phyloP scores from a whole-genome alignment of 2,888 invertebrate genomes.

The Scaptodrosophila latifasciaeformis region DNA sequence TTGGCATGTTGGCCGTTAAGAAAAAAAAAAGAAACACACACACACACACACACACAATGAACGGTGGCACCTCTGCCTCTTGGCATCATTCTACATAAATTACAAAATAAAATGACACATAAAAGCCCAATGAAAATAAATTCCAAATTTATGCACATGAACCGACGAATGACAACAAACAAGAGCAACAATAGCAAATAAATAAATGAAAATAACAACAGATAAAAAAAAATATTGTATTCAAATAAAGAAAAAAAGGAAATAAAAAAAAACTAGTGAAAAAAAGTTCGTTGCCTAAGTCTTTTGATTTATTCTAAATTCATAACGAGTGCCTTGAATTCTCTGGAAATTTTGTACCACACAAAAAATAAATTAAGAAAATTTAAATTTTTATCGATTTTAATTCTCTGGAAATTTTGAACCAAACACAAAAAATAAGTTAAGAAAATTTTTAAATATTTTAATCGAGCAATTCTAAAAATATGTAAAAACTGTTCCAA shows the following conservation, averaged over 20 bases:
- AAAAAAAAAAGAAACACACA: constrained; percentile 5
- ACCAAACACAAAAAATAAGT: constrained; percentile 8
- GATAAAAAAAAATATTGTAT: too few species aligned
- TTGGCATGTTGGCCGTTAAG: constrained; percentile 10
- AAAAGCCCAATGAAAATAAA: constrained; percentile 35
- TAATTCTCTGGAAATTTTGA: too few species aligned
- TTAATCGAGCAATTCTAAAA: too few species aligned
- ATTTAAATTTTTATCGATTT: too few species aligned
- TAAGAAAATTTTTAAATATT: too few species aligned
- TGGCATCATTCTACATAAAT: constrained; percentile 35
- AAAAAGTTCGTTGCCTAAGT: constrained; percentile 43
- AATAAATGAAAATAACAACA: constrained; percentile 12
- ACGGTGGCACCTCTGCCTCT: constrained; percentile 1
- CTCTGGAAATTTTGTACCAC: neutral
- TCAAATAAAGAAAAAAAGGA: constrained; percentile 26
- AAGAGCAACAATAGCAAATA: constrained; percentile 13
- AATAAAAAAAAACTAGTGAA: neutral
- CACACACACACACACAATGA: neutral
- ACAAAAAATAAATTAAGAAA: too few species aligned
- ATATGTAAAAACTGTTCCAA: too few species aligned
- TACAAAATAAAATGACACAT: constrained; percentile 31
- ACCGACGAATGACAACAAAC: neutral
- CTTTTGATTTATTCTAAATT: constrained; percentile 26
- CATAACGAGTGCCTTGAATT: too few species aligned
- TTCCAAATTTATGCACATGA: constrained; percentile 26